Evolutionary conservation across 2,888 invertebrate genomes (phyloP), one percentile per base, ranked within the genome.

Genomic region (Spilarctia lutea): DNA sequence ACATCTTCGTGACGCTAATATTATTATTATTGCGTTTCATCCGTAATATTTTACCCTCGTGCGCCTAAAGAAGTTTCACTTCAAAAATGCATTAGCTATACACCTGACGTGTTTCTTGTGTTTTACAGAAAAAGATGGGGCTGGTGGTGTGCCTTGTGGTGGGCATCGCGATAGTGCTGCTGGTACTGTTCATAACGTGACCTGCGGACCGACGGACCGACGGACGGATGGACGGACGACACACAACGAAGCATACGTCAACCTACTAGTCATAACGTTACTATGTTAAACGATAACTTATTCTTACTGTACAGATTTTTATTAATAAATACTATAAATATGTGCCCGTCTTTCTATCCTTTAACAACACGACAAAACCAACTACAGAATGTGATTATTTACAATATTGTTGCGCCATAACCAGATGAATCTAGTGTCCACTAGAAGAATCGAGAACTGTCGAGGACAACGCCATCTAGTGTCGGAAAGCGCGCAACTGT

Each of bases 61-160:
- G n/a, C n/a, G n/a, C n/a, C n/a, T n/a, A n/a, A n/a, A n/a, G n/a
- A n/a, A n/a, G n/a, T n/a, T n/a, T n/a, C n/a, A n/a, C n/a, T n/a
- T 35, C 0, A 35, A 35, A 35, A 35, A 35, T 35, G 35, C 35
- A 39, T 39, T 10, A 45, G 2, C 45, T 45, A 13, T 56, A 27
- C 16, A 27, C 13, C 18, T 13, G 1, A 42, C 10, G 48, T 30
- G n/a, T 13, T 56, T 10, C 39, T 48, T 68, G 33, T 78, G 69
- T 79, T 73, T 92, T 91, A 45, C 93, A 95, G 95, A 95, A 95
- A 89, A 94, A 93, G 80, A 65, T 92, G 73, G 90, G 94, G 27
- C 85, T 95, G 18, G 86, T 94, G 52, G 83, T 95, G 66, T 95
- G 95, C 83, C 76, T 95, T 70, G 87, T 86, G 77, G 87, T 86